Conservation (phyloP, 2,888 invertebrate genomes). For the Amphiduros pacificus region DNA sequence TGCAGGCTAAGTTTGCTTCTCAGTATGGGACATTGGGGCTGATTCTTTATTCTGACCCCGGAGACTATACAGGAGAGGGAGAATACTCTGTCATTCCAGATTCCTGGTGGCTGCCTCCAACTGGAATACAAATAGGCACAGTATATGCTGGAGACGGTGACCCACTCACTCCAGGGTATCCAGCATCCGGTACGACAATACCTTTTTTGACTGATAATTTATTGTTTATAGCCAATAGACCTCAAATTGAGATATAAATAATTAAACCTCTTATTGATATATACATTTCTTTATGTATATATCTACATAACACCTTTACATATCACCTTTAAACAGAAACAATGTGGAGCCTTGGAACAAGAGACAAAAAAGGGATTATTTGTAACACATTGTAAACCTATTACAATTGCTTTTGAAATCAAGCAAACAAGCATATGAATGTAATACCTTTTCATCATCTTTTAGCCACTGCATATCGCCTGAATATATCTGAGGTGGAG, state of each 20-base stretch:
- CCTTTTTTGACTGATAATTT: background rate
- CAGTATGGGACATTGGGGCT: background rate
- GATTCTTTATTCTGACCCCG: constrained; percentile 46
- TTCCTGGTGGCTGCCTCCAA: constrained; percentile 55
- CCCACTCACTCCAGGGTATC: constrained; percentile 59
- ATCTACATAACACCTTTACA: too few relatives aligned
- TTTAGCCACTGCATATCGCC: background rate
- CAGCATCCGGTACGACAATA: constrained; percentile 28
- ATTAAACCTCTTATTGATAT: too few relatives aligned
- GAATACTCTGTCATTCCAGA: constrained; percentile 43
- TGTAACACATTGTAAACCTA: too few relatives aligned
- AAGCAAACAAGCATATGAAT: too few relatives aligned
- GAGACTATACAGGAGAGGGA: constrained; percentile 33
- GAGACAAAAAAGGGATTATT: too few relatives aligned
- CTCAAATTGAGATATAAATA: too few relatives aligned
- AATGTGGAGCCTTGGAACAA: too few relatives aligned
- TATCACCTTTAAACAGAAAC: too few relatives aligned
- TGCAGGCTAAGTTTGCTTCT: background rate
- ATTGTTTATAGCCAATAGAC: too few relatives aligned
- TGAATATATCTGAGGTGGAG: background rate
- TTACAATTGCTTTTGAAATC: too few relatives aligned
- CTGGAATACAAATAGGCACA: constrained; percentile 57
- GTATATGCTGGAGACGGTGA: constrained; percentile 51
- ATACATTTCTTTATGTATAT: too few relatives aligned
- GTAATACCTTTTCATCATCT: background rate